Conservation (phyloP, 2,888 invertebrate genomes). For the Acanthosepion esculentum region DNA sequence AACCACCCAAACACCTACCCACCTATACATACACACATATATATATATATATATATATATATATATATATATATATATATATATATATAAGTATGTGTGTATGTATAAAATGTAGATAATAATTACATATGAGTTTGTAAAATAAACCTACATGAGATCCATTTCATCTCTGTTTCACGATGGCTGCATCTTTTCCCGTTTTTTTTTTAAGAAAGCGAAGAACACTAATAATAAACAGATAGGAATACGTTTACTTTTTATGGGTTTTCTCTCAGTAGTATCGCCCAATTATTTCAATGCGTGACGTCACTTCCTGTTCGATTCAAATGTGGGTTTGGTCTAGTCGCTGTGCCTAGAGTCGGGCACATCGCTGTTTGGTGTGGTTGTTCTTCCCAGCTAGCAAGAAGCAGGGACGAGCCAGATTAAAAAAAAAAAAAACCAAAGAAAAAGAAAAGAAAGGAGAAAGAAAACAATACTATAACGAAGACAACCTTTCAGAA, state of each 20-base stretch:
- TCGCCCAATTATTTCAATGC: neutral
- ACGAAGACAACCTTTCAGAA: neutral
- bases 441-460: neutral
- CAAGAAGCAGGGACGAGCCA: neutral
- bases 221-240: neutral
- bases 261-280: neutral
- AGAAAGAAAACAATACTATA: neutral
- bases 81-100: neutral
- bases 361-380: neutral
- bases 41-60: neutral
- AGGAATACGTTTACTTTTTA: neutral
- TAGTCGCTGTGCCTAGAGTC: neutral
- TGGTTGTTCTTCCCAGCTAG: neutral
- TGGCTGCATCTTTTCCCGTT: neutral
- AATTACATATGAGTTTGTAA: neutral
- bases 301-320: constrained; percentile 2
- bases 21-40: neutral
- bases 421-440: neutral
- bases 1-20: neutral
- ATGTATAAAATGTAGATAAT: neutral
- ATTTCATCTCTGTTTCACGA: neutral
- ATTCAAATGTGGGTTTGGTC: neutral
- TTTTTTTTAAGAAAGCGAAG: neutral
- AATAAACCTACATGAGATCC: neutral
- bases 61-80: no score